These are phyloP conservation scores for Petrocephalus microphthalmus DNA, from an alignment of 2,113 vertebrate species.

Conservation along the genomic window DNA sequence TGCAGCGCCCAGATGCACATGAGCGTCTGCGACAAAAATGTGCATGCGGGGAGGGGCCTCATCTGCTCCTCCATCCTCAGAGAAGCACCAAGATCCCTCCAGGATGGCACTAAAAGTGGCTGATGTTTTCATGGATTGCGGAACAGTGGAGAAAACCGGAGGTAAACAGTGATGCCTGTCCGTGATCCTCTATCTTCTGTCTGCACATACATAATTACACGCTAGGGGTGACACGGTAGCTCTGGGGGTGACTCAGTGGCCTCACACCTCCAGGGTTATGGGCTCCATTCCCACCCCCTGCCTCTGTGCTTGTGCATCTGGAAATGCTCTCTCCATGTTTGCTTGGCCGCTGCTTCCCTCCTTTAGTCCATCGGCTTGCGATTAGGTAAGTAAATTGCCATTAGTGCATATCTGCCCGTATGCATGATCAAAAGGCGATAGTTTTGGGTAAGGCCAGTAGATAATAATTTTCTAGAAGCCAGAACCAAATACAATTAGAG, in stretches of 20 bases:
- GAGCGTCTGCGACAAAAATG: not conserved
- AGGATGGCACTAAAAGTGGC: not conserved
- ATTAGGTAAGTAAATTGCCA: not conserved
- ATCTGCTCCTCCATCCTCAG: not conserved
- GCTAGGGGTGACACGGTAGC: not conserved
- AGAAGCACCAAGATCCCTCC: not conserved
- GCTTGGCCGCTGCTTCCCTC: not conserved
- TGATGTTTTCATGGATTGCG: not conserved
- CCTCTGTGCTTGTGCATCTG: not conserved
- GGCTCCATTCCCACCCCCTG: not conserved
- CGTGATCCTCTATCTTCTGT: not conserved
- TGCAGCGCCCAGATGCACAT: not conserved
- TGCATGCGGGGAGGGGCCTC: not conserved
- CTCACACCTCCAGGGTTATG: not conserved
- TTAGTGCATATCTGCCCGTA: not conserved
- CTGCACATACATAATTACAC: not conserved
- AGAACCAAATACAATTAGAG: not conserved
- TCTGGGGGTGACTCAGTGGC: not conserved
- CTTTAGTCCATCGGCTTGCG: not conserved
- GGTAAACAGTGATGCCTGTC: not conserved
- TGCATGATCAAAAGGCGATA: not conserved
- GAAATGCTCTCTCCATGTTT: not conserved
- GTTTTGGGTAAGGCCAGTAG: not conserved
- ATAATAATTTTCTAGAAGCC: not conserved
- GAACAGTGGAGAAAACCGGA: not conserved